Conservation (phyloP, 2,113 vertebrate genomes). For the Salvelinus alpinus region DNA sequence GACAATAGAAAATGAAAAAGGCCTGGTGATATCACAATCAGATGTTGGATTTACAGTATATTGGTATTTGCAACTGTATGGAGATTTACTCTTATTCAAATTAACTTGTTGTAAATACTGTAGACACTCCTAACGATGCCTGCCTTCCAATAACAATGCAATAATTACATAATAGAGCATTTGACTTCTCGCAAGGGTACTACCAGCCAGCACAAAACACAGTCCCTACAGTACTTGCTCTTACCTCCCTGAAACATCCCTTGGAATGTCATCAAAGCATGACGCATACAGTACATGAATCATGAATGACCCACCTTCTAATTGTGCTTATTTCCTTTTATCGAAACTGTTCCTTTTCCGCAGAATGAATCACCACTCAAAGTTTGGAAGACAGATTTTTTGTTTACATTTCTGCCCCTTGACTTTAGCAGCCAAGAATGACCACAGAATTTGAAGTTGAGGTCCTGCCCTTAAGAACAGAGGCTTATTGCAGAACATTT, state of each 20-base stretch:
- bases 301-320: conserved; percentile 43
- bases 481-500: conserved; percentile 54
- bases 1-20: not conserved
- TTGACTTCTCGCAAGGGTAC: conserved; percentile 23
- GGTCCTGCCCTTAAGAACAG: conserved; percentile 55
- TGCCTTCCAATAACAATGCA: too few species aligned
- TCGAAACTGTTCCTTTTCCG: not conserved
- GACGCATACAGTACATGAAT: conserved; percentile 57
- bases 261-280: conserved; percentile 40
- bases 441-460: conserved; percentile 21
- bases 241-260: conserved; percentile 52
- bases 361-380: conserved; percentile 57
- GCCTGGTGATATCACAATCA: too few species aligned
- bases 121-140: too few species aligned
- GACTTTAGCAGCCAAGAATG: conserved; percentile 46
- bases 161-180: conserved; percentile 17
- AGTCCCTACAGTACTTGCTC: conserved; percentile 27
- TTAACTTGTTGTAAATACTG: too few species aligned
- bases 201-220: conserved; percentile 35
- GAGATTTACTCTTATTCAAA: too few species aligned
- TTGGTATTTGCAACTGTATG: too few species aligned
- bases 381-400: conserved; percentile 53
- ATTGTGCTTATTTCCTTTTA: conserved; percentile 33
- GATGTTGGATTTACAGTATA: too few species aligned
- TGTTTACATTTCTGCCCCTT: conserved; percentile 59